These are phyloP conservation scores for Ochropacha duplaris DNA, from an alignment of 2,888 invertebrate genomes.

Conservation along the genomic window DNA sequence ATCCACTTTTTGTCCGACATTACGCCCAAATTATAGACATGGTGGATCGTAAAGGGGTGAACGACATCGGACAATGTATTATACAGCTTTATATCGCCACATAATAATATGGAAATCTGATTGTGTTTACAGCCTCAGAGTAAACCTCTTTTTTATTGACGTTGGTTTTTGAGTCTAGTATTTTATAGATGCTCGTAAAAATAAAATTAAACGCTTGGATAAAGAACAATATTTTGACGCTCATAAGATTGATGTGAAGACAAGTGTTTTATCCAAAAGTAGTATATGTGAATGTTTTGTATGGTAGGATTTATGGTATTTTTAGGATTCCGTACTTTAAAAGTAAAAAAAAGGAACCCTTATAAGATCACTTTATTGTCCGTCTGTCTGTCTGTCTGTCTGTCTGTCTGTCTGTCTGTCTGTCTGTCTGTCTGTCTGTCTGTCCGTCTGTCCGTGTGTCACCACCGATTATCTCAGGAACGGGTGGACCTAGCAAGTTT, in stretches of 20 bases:
- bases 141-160: constrained; percentile 49
- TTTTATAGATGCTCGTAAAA: constrained; percentile 50
- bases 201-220: constrained; percentile 51
- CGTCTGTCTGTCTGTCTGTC: too few relatives aligned
- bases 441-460: too few relatives aligned
- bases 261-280: too few relatives aligned
- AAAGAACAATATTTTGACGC: constrained; percentile 31
- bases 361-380: too few relatives aligned
- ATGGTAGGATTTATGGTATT: too few relatives aligned
- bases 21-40: constrained; percentile 38
- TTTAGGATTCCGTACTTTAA: too few relatives aligned
- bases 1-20: constrained; percentile 35
- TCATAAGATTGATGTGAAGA: constrained; percentile 35
- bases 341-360: too few relatives aligned
- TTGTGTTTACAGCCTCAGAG: constrained; percentile 47
- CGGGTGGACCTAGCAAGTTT: too few relatives aligned
- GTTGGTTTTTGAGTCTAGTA: constrained; percentile 41
- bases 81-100: constrained; percentile 37
- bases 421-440: too few relatives aligned
- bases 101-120: constrained; percentile 59
- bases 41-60: constrained; percentile 43
- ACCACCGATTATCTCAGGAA: too few relatives aligned
- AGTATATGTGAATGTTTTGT: too few relatives aligned
- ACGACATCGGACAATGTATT: constrained; percentile 50
- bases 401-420: too few relatives aligned